Base-by-base conservation (phyloP, 2,888 invertebrate species). In the Galeopsomyia nigrocyanea region DNA sequence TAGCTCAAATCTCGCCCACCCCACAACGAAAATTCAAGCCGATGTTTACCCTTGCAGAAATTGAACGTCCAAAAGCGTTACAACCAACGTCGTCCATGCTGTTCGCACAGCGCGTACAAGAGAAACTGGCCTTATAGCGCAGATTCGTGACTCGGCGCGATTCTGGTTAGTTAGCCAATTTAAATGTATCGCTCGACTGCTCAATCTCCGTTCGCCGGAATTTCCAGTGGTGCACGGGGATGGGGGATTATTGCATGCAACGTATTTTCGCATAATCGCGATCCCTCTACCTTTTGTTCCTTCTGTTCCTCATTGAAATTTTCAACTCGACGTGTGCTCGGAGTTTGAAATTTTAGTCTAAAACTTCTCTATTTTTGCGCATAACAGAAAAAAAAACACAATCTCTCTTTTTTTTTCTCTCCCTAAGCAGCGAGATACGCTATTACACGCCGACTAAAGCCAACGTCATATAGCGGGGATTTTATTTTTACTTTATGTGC, bases 81-180 rank as follows among this genome's bases (percentile, higher is more conserved):
- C 57, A 63, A 63, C 53, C 50, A n/a, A 31, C 49, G 49, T 56
- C 7, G 39, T 5, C 39, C 7, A 7, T 39, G 60, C 53, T 71
- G 58, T 17, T 21, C 64, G 13, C 26, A 26, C n/a, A n/a, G n/a
- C n/a, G 5, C 26, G 26, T 26, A 26, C 5, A n/a, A 26, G 26
- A 64, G 70, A 64, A 65, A 60, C 65, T 65, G 60, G 60, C 58
- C 65, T 58, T 14, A n/a, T n/a, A 26, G 26, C 26, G 22, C 19
- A 14, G 58, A 14, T 60, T 61, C 61, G 39, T 19, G 66, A 66
- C 61, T 62, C 62, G 62, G 56, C 3, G 56, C 55, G 46, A 63
- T 71, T 67, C 62, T 62, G 67, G 71, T 62, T 67, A 67, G 67
- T 71, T 71, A 71, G 62, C 62, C 71, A 71, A 67, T 71, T 67